Conservation (phyloP, 2,113 vertebrate species). For the Phalacrocorax carbo region DNA sequence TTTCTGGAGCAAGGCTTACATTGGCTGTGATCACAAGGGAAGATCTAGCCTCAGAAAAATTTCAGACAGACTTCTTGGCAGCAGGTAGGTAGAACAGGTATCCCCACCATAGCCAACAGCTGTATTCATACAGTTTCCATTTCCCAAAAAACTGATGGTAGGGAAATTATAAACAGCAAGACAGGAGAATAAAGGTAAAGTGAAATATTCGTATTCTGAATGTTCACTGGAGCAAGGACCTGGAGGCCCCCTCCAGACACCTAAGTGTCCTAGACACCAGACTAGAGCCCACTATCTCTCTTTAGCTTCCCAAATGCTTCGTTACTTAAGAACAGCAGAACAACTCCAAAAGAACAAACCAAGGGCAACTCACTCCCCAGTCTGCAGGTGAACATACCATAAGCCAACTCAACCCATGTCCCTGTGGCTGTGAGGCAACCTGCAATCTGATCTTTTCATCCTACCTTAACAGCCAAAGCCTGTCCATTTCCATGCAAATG, state of each 20-base stretch:
- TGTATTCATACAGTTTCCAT: not conserved
- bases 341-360: not conserved
- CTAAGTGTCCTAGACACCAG: not conserved
- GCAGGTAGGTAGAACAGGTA: not conserved
- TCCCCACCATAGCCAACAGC: not conserved
- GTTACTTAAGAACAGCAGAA: not conserved
- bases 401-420: not conserved
- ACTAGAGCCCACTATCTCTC: not conserved
- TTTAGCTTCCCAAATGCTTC: not conserved
- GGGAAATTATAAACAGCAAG: not conserved
- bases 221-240: not conserved
- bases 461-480: not conserved
- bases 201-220: not conserved
- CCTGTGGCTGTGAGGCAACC: not conserved
- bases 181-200: not conserved
- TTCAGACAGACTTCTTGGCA: not conserved
- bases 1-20: no score
- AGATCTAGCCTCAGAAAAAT: not conserved
- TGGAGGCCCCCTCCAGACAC: not conserved
- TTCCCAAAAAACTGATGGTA: not conserved
- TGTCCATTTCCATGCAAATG: not conserved
- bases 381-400: not conserved
- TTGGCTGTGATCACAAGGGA: not conserved
- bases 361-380: not conserved
- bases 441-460: not conserved